Base-by-base conservation (phyloP, 2,888 invertebrate genomes). In the Bellardia pandia region DNA sequence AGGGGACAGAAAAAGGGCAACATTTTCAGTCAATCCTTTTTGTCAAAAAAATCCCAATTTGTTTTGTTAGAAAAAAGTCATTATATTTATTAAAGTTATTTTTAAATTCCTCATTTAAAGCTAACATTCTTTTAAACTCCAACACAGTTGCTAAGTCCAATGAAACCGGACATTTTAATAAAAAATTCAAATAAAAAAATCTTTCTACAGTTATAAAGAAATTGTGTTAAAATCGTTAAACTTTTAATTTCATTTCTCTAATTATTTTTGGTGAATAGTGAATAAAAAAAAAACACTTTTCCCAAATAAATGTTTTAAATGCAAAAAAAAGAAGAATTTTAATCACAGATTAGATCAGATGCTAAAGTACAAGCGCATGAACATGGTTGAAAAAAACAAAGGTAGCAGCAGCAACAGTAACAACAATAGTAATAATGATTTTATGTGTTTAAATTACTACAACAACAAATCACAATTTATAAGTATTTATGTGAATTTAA, bases 271-370 rank as follows among this genome's bases (percentile, higher is more conserved):
- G 30, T 58, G 58, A 13, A 13, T 14, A 30, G 8, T 69, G 75
- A 79, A 77, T 23, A 89, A 89, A 88, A 88, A 89, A 66, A 72
- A 66, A 81, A 68, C 77, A 89, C 88, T 85, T 81, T 84, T 83
- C 85, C 75, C 42, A 81, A 82, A 75, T 81, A 72, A 9, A 77
- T 16, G 42, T 60, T 69, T 81, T 42, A 48, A 77, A 88, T 48
- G 9, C 13, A 0, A 37, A 23, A 58, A 56, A 13, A 9, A 1
- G 30, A 23, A 58, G 11, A 56, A 48, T 5, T 60, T 77, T 78
- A 64, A 87, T 76, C 75, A 68, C 16, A 74, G 77, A 71, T 84
- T 72, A 81, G 66, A 89, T 89, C 90, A 88, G 78, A 88, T 89
- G 88, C 88, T 88, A 87, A 58, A 72, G 14, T n/a, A 82, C 76